These are phyloP conservation scores for Cosmorhoe ocellata DNA, from an alignment of 2,888 invertebrate species.

Conservation along the genomic window DNA sequence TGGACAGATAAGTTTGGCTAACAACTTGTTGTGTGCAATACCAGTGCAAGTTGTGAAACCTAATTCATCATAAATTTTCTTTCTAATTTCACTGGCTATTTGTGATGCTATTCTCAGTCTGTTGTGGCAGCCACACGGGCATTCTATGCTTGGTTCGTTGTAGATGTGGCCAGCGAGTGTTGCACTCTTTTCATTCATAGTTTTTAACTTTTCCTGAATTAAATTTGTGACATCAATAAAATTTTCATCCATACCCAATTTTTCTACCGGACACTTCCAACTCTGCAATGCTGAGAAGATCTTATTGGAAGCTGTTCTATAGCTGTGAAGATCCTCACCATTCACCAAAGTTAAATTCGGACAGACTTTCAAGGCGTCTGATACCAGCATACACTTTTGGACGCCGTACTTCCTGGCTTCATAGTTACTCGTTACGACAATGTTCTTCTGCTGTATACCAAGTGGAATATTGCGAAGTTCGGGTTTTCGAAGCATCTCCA, in stretches of 20 bases:
- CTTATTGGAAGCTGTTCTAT: conserved; percentile 89
- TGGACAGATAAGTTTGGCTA: conserved; percentile 89
- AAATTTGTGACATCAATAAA: conserved; percentile 90
- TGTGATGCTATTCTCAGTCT: conserved; percentile 87
- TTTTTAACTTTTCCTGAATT: conserved; percentile 80
- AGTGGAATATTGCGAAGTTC: conserved; percentile 85
- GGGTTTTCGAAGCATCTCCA: conserved; percentile 89
- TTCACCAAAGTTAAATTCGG: conserved; percentile 89
- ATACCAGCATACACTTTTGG: conserved; percentile 88
- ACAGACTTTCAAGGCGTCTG: conserved; percentile 88
- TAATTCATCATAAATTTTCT: conserved; percentile 85
- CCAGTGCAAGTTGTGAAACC: conserved; percentile 92
- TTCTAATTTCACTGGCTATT: conserved; percentile 89
- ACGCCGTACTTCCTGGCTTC: conserved; percentile 89
- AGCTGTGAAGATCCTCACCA: conserved; percentile 92
- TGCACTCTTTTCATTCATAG: conserved; percentile 49
- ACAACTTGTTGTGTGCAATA: conserved; percentile 90
- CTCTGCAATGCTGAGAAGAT: conserved; percentile 87
- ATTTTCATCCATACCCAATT: conserved; percentile 93
- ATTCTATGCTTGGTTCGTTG: conserved; percentile 79
- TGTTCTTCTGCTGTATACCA: conserved; percentile 92
- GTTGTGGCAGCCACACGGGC: conserved; percentile 88
- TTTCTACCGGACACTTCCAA: conserved; percentile 89
- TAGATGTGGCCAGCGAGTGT: conserved; percentile 83
- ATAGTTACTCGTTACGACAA: conserved; percentile 93